Evolutionary conservation across 2,113 vertebrate genomes (phyloP).

Genomic region (Rhombomys opimus): DNA sequence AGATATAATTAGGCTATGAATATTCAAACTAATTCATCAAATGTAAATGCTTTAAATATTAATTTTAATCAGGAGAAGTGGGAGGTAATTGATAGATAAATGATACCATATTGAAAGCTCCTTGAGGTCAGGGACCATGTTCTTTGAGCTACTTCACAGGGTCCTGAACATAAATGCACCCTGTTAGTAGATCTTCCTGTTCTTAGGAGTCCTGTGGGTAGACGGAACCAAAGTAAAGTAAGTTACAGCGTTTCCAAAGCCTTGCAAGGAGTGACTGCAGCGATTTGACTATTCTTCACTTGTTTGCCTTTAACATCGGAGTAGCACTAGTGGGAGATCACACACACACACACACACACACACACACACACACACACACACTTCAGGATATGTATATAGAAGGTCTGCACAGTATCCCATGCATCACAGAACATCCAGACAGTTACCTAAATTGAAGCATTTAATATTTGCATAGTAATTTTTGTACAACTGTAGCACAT

Average conservation of each 20-base stretch:
- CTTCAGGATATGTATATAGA: not conserved
- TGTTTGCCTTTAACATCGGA: not conserved
- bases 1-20: slow-evolving; percentile 9
- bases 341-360: not conserved
- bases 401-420: not conserved
- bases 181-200: not conserved
- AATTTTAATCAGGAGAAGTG: not conserved
- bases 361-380: not conserved
- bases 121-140: not conserved
- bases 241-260: not conserved
- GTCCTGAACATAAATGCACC: not conserved
- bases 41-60: slow-evolving; percentile 8
- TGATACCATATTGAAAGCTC: not conserved
- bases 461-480: slow-evolving; percentile 11
- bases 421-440: not conserved
- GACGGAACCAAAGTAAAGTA: not conserved
- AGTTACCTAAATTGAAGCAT: not conserved
- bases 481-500: not conserved
- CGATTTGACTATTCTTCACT: not conserved
- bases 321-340: not conserved
- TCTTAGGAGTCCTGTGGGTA: not conserved
- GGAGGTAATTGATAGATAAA: not conserved
- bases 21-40: not conserved
- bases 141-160: too few relatives aligned
- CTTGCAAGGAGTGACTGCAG: not conserved